These are phyloP conservation scores for Patagioenas fasciata DNA, from an alignment of 2,113 vertebrate species.

Conservation along the genomic window DNA sequence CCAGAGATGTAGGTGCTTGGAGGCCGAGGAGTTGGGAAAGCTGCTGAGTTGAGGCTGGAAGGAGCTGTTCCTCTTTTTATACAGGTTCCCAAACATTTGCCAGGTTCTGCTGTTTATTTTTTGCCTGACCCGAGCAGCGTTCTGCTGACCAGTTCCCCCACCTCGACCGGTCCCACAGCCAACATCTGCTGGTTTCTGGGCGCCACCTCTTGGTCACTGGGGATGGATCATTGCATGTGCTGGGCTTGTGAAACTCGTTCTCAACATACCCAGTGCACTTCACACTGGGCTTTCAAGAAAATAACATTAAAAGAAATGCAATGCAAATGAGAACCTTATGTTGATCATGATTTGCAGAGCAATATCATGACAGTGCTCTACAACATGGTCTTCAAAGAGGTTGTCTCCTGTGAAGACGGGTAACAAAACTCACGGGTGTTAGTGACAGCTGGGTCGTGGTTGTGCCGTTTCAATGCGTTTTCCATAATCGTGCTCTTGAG, in stretches of 20 bases:
- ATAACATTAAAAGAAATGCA: background rate
- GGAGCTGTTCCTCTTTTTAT: background rate
- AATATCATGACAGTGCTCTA: background rate
- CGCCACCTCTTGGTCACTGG: constrained; percentile 14
- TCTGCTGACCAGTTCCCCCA: background rate
- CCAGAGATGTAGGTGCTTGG: too few relatives aligned
- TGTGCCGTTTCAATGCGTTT: background rate
- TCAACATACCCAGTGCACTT: accelerated
- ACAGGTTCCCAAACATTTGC: background rate
- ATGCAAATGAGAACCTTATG: background rate
- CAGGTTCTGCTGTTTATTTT: background rate
- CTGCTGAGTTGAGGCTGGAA: accelerated
- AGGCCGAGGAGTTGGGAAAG: background rate
- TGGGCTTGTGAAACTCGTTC: background rate
- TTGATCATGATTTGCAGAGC: background rate
- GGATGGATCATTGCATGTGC: background rate
- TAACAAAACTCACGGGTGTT: background rate
- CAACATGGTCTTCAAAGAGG: accelerated
- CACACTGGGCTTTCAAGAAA: background rate
- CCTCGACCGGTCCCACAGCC: background rate
- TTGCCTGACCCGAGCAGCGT: too few relatives aligned
- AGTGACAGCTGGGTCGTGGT: background rate
- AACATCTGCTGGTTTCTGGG: background rate
- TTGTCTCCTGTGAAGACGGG: accelerated
- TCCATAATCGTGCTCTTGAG: background rate